These are phyloP conservation scores for Gymnoscopelus braueri DNA, from an alignment of 2,797 vertebrate species.

Conservation along the genomic window DNA sequence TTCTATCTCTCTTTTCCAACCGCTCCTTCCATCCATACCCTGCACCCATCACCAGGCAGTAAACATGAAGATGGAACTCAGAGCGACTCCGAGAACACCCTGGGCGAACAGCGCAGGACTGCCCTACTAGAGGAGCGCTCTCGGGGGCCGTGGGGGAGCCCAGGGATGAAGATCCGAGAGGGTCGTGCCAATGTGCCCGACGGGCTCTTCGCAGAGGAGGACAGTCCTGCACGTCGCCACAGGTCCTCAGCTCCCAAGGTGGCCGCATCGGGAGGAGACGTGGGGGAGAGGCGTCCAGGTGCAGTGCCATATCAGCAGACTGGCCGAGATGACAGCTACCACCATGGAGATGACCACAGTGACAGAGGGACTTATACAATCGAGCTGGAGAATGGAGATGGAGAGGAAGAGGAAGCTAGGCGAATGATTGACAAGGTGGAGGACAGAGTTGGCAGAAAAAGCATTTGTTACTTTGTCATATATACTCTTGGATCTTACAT, in stretches of 20 bases:
- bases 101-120: constrained; percentile 86
- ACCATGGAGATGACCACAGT: constrained; percentile 90
- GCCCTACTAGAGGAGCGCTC: constrained; percentile 81
- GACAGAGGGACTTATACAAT: constrained; percentile 96
- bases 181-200: constrained; percentile 83
- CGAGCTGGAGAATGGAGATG: constrained; percentile 90
- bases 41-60: constrained; percentile 74
- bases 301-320: constrained; percentile 70
- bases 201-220: constrained; percentile 91
- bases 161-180: constrained; percentile 82
- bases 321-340: constrained; percentile 75
- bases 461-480: constrained; percentile 20
- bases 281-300: constrained; percentile 73
- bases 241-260: constrained; percentile 84
- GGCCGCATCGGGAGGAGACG: constrained; percentile 75
- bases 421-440: constrained; percentile 95
- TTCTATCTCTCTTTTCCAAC: too few relatives aligned
- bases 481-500: neutral
- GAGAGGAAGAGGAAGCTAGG: constrained; percentile 91
- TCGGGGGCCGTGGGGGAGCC: constrained; percentile 75
- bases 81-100: constrained; percentile 92
- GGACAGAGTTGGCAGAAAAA: neutral
- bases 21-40: too few relatives aligned
- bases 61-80: constrained; percentile 97
- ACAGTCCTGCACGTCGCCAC: constrained; percentile 89